These are phyloP conservation scores for Falco punctatus DNA, from an alignment of 2,113 vertebrate genomes.

Conservation along the genomic window DNA sequence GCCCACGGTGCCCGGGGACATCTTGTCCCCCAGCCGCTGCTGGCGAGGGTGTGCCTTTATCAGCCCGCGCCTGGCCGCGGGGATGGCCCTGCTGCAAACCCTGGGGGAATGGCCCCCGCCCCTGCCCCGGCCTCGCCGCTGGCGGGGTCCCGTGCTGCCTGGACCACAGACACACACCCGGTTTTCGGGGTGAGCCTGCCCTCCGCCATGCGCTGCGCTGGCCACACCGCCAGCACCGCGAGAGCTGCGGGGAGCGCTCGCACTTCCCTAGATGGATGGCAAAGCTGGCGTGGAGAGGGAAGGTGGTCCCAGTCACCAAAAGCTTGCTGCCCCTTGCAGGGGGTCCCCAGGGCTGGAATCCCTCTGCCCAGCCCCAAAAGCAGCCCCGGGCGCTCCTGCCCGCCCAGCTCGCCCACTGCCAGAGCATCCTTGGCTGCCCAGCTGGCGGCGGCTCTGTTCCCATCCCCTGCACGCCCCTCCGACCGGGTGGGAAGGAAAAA, in stretches of 20 bases:
- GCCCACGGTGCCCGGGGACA: background rate
- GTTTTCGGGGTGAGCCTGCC: background rate
- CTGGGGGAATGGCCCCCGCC: accelerated
- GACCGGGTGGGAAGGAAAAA: background rate
- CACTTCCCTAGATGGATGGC: background rate
- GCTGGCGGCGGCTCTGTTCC: accelerated
- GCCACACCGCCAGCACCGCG: background rate
- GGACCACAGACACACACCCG: constrained; percentile 58
- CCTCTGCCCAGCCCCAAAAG: background rate
- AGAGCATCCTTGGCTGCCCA: background rate
- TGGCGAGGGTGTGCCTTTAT: background rate
- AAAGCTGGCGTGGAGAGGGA: background rate
- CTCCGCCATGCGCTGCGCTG: constrained; percentile 57
- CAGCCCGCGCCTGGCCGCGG: background rate
- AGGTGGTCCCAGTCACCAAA: background rate
- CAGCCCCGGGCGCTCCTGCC: background rate
- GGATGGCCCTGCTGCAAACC: background rate
- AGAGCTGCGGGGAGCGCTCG: background rate
- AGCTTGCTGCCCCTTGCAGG: too few relatives aligned
- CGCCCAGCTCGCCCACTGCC: accelerated
- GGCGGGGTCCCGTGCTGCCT: background rate
- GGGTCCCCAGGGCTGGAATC: background rate
- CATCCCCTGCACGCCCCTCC: accelerated
- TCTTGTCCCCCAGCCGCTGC: background rate
- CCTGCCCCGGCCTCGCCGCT: background rate